Percentiles rank a stretch among this genome's conserved stretches.
phyloP scores from a whole-genome alignment of 1,140 invertebrate species.

The Nebria ingens region DNA sequence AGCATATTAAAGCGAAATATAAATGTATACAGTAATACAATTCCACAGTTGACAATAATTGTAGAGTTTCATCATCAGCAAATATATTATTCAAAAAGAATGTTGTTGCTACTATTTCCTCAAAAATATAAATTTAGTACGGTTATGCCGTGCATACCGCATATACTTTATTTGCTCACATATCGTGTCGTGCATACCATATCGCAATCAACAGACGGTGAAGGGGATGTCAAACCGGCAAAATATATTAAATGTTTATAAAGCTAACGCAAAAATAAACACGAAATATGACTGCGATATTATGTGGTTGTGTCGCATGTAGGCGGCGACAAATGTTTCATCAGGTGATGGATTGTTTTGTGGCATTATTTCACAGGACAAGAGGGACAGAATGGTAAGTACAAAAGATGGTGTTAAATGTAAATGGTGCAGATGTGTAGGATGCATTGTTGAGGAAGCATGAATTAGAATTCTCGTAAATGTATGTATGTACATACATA shows the following conservation, averaged over 20 bases:
- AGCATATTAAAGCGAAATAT: too few species aligned
- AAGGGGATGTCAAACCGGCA: neutral
- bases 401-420: neutral
- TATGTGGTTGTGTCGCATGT: neutral
- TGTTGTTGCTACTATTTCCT: too few species aligned
- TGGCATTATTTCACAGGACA: neutral
- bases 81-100: too few species aligned
- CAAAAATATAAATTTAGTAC: too few species aligned
- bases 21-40: too few species aligned
- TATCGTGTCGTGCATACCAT: neutral
- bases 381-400: neutral
- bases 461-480: neutral
- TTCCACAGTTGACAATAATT: too few species aligned
- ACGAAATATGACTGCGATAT: neutral
- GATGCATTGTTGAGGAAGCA: neutral
- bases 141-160: too few species aligned
- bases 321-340: too few species aligned
- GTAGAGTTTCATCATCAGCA: too few species aligned
- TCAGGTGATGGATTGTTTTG: neutral
- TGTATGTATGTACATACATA: too few species aligned
- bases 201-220: neutral
- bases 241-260: constrained; percentile 1
- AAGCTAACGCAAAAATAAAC: neutral
- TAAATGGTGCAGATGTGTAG: neutral
- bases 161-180: neutral